A percentile compares a stretch with the other conserved stretches of the same genome.
Evolutionary conservation across 2,113 vertebrate species (phyloP).

Genomic region (Apus apus): DNA sequence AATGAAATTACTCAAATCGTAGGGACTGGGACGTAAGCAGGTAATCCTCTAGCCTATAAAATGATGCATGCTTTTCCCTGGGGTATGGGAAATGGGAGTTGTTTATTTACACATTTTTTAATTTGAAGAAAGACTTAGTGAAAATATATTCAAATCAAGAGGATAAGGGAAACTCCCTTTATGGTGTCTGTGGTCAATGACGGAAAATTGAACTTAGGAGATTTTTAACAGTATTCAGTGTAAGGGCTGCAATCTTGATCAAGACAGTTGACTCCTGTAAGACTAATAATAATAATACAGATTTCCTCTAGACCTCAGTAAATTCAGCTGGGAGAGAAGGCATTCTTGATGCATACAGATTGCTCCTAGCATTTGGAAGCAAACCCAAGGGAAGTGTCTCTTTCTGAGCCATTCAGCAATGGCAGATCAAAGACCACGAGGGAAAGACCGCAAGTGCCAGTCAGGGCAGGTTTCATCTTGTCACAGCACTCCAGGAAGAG

Average conservation of each 20-base stretch:
- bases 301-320: neutral
- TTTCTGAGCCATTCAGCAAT: conserved; percentile 26
- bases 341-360: neutral
- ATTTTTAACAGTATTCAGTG: neutral
- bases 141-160: neutral
- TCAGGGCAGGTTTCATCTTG: conserved; percentile 55
- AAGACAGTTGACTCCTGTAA: neutral
- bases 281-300: neutral
- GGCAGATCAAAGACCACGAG: conserved; percentile 54
- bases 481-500: conserved; percentile 6
- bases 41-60: neutral
- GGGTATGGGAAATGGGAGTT: conserved; percentile 26
- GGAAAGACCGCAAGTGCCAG: conserved; percentile 56
- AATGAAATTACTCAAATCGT: neutral
- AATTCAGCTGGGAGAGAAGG: neutral
- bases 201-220: neutral
- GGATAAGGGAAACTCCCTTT: neutral
- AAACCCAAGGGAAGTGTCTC: neutral
- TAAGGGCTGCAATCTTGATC: neutral
- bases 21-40: neutral
- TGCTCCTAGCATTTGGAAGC: neutral
- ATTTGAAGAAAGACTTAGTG: conserved; percentile 15
- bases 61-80: neutral
- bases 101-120: conserved; percentile 14
- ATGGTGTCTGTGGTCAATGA: neutral